These are phyloP conservation scores for Zeuzera pyrina DNA, from an alignment of 2,888 invertebrate genomes.

Conservation along the genomic window DNA sequence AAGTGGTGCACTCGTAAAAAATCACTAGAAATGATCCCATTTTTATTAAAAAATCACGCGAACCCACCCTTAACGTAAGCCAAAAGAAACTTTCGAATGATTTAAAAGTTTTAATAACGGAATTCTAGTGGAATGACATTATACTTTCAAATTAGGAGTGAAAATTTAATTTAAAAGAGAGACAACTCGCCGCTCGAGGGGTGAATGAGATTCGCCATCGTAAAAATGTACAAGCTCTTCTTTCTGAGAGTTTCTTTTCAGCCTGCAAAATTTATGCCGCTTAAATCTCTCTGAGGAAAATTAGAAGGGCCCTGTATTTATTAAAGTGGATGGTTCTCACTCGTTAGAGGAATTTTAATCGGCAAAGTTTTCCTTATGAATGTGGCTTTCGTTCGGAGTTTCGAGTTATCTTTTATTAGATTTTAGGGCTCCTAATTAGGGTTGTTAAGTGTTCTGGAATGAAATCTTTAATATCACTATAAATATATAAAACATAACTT, in stretches of 20 bases:
- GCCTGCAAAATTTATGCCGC: slow-evolving; percentile 63
- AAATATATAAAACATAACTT: no score
- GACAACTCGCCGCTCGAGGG: slow-evolving; percentile 65
- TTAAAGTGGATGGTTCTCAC: slow-evolving; percentile 63
- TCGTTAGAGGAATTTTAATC: slow-evolving; percentile 71
- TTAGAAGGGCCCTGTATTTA: slow-evolving; percentile 67
- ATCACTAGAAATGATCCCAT: slow-evolving; percentile 70
- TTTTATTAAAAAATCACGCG: slow-evolving; percentile 72
- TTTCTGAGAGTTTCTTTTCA: slow-evolving; percentile 69
- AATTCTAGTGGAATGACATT: slow-evolving; percentile 74
- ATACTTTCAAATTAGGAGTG: slow-evolving; percentile 75
- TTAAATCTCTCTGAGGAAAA: slow-evolving; percentile 68
- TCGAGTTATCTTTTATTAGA: slow-evolving; percentile 67
- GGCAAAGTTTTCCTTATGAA: slow-evolving; percentile 66
- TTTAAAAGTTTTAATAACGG: slow-evolving; percentile 74
- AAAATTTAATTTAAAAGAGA: slow-evolving; percentile 75
- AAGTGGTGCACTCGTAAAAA: slow-evolving; percentile 67
- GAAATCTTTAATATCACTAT: slow-evolving; percentile 49
- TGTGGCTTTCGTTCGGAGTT: slow-evolving; percentile 54
- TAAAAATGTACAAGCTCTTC: slow-evolving; percentile 71
- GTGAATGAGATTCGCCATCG: slow-evolving; percentile 63
- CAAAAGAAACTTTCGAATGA: slow-evolving; percentile 65
- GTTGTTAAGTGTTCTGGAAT: slow-evolving; percentile 51
- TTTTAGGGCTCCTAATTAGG: slow-evolving; percentile 61
- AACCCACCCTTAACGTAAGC: slow-evolving; percentile 59